phyloP scores from a whole-genome alignment of 2,113 vertebrate species.

The Nanorana parkeri region DNA sequence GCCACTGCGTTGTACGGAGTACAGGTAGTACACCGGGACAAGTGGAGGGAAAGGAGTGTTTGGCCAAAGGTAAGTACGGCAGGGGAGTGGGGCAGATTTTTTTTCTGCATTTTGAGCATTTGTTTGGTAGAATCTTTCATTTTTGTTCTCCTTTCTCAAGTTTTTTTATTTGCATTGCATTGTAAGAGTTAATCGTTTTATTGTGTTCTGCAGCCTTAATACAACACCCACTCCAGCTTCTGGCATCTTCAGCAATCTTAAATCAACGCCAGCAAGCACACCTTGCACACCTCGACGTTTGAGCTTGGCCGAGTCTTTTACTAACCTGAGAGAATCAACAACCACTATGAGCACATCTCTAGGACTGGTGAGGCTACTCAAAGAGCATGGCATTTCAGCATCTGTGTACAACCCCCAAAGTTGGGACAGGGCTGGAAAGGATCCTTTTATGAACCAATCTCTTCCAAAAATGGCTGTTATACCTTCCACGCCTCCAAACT shows the following conservation, averaged over 20 bases:
- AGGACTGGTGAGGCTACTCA: constrained; percentile 90
- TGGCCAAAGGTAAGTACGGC: too few relatives aligned
- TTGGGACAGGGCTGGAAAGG: constrained; percentile 82
- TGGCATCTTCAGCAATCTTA: constrained; percentile 80
- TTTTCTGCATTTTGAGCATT: too few relatives aligned
- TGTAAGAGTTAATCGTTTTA: constrained; percentile 25
- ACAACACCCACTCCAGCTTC: constrained; percentile 75
- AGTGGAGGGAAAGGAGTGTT: too few relatives aligned
- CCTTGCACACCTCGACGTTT: constrained; percentile 92
- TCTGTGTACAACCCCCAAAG: constrained; percentile 90
- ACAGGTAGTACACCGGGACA: too few relatives aligned
- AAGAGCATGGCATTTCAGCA: constrained; percentile 91
- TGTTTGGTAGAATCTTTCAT: neutral
- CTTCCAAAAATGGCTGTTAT: constrained; percentile 75
- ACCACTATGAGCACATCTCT: constrained; percentile 95
- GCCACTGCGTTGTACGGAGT: too few relatives aligned
- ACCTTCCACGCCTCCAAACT: constrained; percentile 90
- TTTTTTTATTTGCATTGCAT: neutral
- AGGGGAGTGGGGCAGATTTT: too few relatives aligned
- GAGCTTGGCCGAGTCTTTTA: constrained; percentile 92
- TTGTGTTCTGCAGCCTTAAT: constrained; percentile 72
- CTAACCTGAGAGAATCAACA: constrained; percentile 91
- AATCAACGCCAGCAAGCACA: constrained; percentile 84
- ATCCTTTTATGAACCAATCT: constrained; percentile 67
- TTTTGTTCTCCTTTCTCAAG: constrained; percentile 9